A percentile compares a stretch with the other conserved stretches of the same genome.
Evolutionary conservation across 2,113 vertebrate genomes (phyloP).

Genomic region (Nematolebias whitei): DNA sequence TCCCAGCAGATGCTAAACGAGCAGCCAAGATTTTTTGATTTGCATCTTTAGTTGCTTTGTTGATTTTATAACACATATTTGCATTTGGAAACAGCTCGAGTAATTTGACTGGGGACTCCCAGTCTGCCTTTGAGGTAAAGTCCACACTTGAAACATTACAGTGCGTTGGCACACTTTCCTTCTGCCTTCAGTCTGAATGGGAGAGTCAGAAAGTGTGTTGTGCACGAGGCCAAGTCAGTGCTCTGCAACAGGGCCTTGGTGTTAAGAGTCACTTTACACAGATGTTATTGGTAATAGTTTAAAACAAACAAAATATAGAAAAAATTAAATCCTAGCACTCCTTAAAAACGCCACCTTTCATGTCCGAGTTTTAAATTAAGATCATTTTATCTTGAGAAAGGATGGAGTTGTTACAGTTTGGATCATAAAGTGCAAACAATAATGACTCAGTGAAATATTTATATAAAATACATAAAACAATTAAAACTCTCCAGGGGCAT

Average conservation of each 20-base stretch:
- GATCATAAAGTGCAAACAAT: too few relatives aligned
- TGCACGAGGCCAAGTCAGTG: slow-evolving; percentile 2
- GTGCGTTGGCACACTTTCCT: slow-evolving; percentile 35
- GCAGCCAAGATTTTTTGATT: slow-evolving; percentile 65
- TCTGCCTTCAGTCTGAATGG: slow-evolving; percentile 31
- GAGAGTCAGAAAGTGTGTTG: slow-evolving; percentile 19
- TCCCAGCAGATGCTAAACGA: slow-evolving; percentile 72
- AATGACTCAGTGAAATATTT: too few relatives aligned
- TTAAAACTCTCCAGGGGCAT: too few relatives aligned
- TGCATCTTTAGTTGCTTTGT: slow-evolving; percentile 76
- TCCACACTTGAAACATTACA: slow-evolving; percentile 72
- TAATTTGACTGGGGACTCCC: slow-evolving; percentile 84
- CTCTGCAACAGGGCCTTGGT: neutral
- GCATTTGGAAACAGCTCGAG: slow-evolving; percentile 72
- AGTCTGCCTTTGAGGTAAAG: slow-evolving; percentile 81
- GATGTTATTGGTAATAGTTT: too few relatives aligned
- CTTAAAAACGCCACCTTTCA: too few relatives aligned
- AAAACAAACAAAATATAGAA: too few relatives aligned
- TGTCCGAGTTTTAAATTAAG: too few relatives aligned
- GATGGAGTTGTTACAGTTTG: too few relatives aligned
- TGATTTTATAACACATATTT: slow-evolving; percentile 75
- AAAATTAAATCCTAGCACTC: too few relatives aligned
- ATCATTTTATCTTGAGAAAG: too few relatives aligned
- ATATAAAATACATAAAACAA: too few relatives aligned
- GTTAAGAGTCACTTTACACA: too few relatives aligned